Base-by-base conservation (phyloP, 2,888 invertebrate genomes). In the Leptogaster cylindrica region DNA sequence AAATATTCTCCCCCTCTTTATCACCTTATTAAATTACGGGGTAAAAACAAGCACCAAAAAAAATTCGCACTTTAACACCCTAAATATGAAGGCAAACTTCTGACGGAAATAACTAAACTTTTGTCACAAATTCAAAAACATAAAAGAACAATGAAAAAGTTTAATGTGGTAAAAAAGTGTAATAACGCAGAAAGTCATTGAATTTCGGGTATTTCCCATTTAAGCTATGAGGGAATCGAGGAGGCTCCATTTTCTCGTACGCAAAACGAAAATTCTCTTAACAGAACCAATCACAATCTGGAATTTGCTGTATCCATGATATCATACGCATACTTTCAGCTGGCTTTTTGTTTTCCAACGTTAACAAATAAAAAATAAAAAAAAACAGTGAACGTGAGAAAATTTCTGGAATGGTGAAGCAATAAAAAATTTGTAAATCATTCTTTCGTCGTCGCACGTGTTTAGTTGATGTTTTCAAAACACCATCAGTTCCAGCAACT, bases 111-210 rank as follows among this genome's bases (percentile, higher is more conserved):
- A n/a, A n/a, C n/a, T n/a, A 46, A 46, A 8, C 25, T 18, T 46
- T 36, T 16, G n/a, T 25, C 46, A 23, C 46, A 46, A 46, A 23
- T 23, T 46, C 25, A 1, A 20, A 25, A 46, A n/a, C n/a, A 46
- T 46, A 46, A 46, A 46, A 46, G n/a, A n/a, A 46, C 46, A 46
- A 23, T 12, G 46, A 46, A n/a, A n/a, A n/a, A n/a, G n/a, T n/a
- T n/a, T 46, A 20, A 18, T 8, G 5, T 8, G 12, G 10, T 12
- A 25, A 46, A 23, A 46, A 46, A 46, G 46, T 10, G 20, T 23
- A 46, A 46, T 46, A 46, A 46, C 23, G 46, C 46, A 25, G 46
- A 46, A 46, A 10, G 25, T 23, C 10, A 20, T n/a, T n/a, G n/a
- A n/a, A 2, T 46, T 46, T 23, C 23, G 46, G 25, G 23, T 10